A percentile compares a stretch with the other conserved stretches of the same genome.
These are phyloP conservation scores for Syrrhaptes paradoxus DNA, from an alignment of 2,113 vertebrate species.

Conservation along the genomic window DNA sequence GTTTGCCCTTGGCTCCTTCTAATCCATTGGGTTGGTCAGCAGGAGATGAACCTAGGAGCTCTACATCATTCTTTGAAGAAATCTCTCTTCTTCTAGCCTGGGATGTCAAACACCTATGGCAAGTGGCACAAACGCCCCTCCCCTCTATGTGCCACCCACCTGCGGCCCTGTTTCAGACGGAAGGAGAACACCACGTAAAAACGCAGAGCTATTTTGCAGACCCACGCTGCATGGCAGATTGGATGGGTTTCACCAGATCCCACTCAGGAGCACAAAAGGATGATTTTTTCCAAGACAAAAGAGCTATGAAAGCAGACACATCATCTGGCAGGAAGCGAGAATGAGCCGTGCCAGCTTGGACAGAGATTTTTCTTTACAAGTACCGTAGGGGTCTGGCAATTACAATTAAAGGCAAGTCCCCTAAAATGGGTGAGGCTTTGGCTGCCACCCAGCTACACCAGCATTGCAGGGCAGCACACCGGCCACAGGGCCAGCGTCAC, in stretches of 20 bases:
- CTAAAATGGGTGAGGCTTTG: background rate
- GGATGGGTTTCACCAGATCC: background rate
- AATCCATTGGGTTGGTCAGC: background rate
- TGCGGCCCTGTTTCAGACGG: background rate
- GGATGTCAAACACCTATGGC: background rate
- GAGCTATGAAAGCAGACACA: background rate
- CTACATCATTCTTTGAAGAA: background rate
- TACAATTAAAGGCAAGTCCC: background rate
- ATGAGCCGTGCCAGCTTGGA: background rate
- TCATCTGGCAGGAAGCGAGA: accelerated
- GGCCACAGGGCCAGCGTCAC: background rate
- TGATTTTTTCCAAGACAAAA: background rate
- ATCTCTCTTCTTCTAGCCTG: background rate
- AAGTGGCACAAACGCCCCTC: background rate
- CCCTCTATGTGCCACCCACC: background rate
- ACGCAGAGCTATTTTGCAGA: background rate
- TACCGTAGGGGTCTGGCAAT: background rate
- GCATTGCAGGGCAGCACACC: background rate
- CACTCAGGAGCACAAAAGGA: background rate
- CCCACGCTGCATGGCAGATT: background rate
- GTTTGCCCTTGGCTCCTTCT: background rate
- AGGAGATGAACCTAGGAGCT: background rate
- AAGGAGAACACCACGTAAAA: background rate
- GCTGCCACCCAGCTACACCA: background rate
- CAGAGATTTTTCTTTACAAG: background rate